Base-by-base conservation (phyloP, 2,888 invertebrate genomes). In the Pristionchus japonicus region DNA sequence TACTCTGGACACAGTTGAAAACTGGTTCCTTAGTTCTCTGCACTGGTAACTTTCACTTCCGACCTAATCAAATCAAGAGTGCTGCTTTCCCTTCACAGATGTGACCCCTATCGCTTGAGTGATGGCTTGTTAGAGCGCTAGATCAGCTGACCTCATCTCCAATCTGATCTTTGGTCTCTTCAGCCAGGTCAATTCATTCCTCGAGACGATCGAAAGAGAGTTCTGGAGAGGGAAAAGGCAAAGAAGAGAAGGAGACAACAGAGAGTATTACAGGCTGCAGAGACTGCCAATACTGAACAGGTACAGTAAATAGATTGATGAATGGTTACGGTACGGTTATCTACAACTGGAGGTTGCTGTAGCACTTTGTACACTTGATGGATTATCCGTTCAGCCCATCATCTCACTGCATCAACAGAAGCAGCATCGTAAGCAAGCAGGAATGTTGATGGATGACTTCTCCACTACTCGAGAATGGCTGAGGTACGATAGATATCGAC, bases 131-230 rank as follows among this genome's bases (percentile, higher is more conserved):
- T n/a, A n/a, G n/a, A n/a, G n/a, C n/a, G n/a, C n/a, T 47, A 40
- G 49, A 52, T 34, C 49, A 27, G 34, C 34, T 52, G 52, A 82
- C 15, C 20, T 17, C 64, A 20, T 34, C 17, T 34, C 64, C 20
- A 37, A 85, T 70, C 37, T 70, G 37, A 43, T 49, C 49, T 86
- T 64, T 43, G 47, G 34, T 86, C 34, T 43, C 34, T 91, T 86
- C 89, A 93, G 95, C 93, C 95, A 31, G 97, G 97, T 11, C 96
- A 96, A 49, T 97, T 97, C 94, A 97, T 97, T 96, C 96, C 96
- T 6, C 96, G 96, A 94, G 97, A 97, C 91, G 97, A 97, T 91
- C 96, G 97, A 3, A 97, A 96, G 93, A 95, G 96, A 74, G 97
- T 97, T 92, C 95, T 97, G 92, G 97, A 97, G 93, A 96, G 96